Conservation (phyloP, 2,113 vertebrate species). For the Myrmecophaga tridactyla region DNA sequence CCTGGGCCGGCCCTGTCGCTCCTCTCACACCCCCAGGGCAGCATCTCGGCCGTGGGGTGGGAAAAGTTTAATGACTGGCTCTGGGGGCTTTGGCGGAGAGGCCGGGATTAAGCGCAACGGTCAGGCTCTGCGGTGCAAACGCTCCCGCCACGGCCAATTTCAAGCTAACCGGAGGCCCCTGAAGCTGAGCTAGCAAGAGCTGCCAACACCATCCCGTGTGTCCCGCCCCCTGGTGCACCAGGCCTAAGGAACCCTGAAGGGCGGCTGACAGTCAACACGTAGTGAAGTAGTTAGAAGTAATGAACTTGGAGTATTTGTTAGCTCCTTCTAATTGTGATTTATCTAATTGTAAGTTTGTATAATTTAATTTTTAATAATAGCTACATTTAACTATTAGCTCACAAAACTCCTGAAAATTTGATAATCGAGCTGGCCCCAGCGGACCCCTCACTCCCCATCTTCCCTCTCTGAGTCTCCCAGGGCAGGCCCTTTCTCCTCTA, state of each 20-base stretch:
- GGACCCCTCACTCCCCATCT: not conserved
- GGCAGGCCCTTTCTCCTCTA: not conserved
- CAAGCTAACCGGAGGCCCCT: not conserved
- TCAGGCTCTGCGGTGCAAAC: not conserved
- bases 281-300: not conserved
- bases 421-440: not conserved
- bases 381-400: not conserved
- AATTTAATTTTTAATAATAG: not conserved
- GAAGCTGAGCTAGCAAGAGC: not conserved
- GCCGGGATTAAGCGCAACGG: not conserved
- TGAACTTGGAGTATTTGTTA: not conserved
- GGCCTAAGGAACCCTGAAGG: not conserved
- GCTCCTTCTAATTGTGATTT: not conserved
- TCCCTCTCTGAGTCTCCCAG: not conserved
- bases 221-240: not conserved
- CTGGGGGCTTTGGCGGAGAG: not conserved
- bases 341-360: not conserved
- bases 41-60: not conserved
- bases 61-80: not conserved
- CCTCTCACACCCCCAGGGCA: not conserved
- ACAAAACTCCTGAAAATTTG: not conserved
- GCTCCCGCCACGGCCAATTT: not conserved
- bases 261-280: not conserved
- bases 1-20: not conserved
- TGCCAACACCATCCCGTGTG: accelerated